Percentiles rank a stretch among this genome's conserved stretches.
phyloP scores from a whole-genome alignment of 1,140 invertebrate species.

The Tetramorium alpestre region DNA sequence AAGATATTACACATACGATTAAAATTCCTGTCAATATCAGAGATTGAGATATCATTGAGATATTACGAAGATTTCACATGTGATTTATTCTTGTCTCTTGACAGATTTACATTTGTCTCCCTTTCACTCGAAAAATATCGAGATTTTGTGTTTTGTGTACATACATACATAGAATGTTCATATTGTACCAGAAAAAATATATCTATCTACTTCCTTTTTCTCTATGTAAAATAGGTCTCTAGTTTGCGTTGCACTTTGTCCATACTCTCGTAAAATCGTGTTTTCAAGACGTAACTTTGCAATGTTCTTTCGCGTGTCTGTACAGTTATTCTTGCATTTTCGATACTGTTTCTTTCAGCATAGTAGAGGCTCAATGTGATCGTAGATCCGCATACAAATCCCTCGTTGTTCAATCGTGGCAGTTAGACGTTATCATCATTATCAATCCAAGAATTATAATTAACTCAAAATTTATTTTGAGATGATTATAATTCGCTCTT shows the following conservation, averaged over 20 bases:
- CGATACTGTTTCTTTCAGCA: neutral
- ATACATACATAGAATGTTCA: constrained; percentile 8
- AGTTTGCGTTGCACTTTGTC: constrained; percentile 30
- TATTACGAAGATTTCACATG: constrained; percentile 12
- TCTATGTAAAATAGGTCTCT: constrained; percentile 68
- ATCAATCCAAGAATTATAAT: neutral
- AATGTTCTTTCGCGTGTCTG: neutral
- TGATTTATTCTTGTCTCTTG: constrained; percentile 49
- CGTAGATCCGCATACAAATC: neutral
- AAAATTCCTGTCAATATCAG: neutral
- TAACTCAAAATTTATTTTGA: neutral
- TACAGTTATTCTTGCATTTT: constrained; percentile 5
- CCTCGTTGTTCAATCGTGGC: constrained; percentile 1
- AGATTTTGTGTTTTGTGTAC: constrained; percentile 2
- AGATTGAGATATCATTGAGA: neutral
- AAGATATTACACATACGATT: neutral
- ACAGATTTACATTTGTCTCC: constrained; percentile 57
- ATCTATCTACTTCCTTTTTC: constrained; percentile 54
- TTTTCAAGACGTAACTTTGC: neutral
- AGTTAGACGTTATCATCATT: neutral
- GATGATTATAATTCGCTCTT: neutral
- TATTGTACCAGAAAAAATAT: constrained; percentile 64
- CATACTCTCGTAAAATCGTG: constrained; percentile 37
- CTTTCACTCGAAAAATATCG: constrained; percentile 51
- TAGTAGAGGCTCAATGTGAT: neutral